These are phyloP conservation scores for Micromesistius poutassou DNA, from an alignment of 2,797 vertebrate species.

Conservation along the genomic window DNA sequence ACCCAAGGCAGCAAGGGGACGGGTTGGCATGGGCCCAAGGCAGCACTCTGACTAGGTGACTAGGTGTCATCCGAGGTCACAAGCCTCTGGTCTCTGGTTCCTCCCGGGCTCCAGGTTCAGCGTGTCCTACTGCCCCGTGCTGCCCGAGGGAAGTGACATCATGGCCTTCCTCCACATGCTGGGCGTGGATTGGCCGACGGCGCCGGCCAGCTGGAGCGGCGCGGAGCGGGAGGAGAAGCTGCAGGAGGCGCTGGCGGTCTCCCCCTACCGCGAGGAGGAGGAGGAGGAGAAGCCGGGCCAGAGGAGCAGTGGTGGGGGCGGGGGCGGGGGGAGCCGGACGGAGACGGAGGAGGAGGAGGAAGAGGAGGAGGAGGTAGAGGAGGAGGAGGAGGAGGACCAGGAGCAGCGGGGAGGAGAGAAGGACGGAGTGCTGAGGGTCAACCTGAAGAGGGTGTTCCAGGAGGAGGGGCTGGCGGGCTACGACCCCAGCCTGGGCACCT, in stretches of 20 bases:
- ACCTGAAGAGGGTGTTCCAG: slow-evolving; percentile 78
- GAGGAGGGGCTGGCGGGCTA: slow-evolving; percentile 80
- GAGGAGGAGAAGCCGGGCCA: slow-evolving; percentile 50
- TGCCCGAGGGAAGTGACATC: slow-evolving; percentile 68
- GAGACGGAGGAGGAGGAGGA: slow-evolving; percentile 60
- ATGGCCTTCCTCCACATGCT: slow-evolving; percentile 74
- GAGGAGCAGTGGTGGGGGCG: slow-evolving; percentile 55
- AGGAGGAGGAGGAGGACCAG: slow-evolving; percentile 28
- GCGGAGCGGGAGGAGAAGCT: slow-evolving; percentile 63
- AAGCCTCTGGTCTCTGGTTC: neutral
- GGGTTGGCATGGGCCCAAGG: neutral
- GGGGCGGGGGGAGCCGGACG: slow-evolving; percentile 54
- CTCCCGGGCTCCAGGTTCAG: slow-evolving; percentile 63
- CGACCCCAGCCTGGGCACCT: slow-evolving; percentile 83
- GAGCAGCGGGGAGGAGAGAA: slow-evolving; percentile 53
- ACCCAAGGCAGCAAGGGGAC: no score
- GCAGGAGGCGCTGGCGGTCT: slow-evolving; percentile 65
- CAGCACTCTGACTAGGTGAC: neutral
- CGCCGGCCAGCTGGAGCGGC: slow-evolving; percentile 41
- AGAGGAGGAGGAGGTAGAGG: slow-evolving; percentile 47
- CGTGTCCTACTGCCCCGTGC: slow-evolving; percentile 76
- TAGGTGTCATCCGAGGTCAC: neutral
- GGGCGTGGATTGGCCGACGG: slow-evolving; percentile 77
- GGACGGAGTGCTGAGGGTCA: slow-evolving; percentile 66
- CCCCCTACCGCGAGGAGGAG: slow-evolving; percentile 66